Conservation (phyloP, 2,113 vertebrate genomes). For the Phycodurus eques region DNA sequence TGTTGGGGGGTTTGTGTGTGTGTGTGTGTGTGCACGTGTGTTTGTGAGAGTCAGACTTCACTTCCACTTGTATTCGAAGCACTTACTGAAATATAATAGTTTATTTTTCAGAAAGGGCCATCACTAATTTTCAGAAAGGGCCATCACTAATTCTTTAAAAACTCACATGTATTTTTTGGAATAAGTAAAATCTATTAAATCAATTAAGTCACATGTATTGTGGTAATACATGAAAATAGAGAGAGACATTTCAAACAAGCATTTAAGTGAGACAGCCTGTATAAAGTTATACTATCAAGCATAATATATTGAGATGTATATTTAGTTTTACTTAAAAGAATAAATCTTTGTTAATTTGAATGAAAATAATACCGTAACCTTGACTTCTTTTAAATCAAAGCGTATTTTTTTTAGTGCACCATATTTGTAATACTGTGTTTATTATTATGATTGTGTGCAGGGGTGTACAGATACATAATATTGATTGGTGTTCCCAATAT, state of each 20-base stretch:
- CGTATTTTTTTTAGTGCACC: background rate
- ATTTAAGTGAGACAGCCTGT: background rate
- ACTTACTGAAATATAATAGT: conserved; percentile 11
- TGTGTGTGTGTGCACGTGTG: conserved; percentile 16
- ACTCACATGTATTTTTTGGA: background rate
- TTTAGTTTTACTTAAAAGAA: background rate
- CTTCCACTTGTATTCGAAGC: conserved; percentile 16
- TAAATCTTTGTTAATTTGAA: background rate
- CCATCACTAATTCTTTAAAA: background rate
- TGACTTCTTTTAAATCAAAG: background rate
- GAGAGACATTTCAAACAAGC: background rate
- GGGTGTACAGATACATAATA: too few species aligned
- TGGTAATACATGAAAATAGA: background rate
- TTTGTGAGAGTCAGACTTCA: conserved; percentile 21
- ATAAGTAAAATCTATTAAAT: background rate
- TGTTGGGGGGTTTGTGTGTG: conserved; percentile 8
- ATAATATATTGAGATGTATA: background rate
- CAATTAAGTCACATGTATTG: background rate
- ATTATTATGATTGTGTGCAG: background rate
- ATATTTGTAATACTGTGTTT: background rate
- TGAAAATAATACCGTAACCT: background rate
- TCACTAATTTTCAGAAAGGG: background rate
- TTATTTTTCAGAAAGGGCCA: conserved; percentile 2
- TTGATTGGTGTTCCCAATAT: conserved; percentile 6
- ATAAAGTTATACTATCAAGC: background rate